phyloP scores from a whole-genome alignment of 2,797 vertebrate species.

The Cynodonichthys magdalenae region DNA sequence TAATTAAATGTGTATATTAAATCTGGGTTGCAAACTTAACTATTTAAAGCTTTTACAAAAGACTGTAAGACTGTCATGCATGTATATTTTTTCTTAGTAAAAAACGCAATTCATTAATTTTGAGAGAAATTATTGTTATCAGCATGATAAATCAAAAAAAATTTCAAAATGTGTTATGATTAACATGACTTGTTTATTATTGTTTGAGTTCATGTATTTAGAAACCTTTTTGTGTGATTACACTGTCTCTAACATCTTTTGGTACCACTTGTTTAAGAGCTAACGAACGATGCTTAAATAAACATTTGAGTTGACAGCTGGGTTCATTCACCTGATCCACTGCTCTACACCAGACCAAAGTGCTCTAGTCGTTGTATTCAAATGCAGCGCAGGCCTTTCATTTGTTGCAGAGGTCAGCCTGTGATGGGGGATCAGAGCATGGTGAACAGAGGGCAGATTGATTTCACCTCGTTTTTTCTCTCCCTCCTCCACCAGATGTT shows the following conservation, averaged over 20 bases:
- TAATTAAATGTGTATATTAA: no score
- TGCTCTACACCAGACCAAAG: conserved; percentile 14
- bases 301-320: background rate
- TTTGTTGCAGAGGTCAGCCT: conserved; percentile 54
- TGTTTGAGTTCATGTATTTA: background rate
- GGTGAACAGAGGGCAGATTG: conserved; percentile 67
- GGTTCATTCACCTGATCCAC: conserved; percentile 27
- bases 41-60: no score
- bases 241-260: background rate
- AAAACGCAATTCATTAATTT: no score
- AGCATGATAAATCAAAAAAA: no score
- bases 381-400: conserved; percentile 54
- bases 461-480: conserved; percentile 65
- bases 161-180: no score
- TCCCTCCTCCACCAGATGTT: conserved; percentile 53
- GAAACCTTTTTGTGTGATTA: background rate
- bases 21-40: no score
- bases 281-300: conserved; percentile 11
- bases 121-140: no score
- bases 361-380: conserved; percentile 53
- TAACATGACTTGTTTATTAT: background rate
- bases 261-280: background rate
- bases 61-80: no score
- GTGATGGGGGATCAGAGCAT: conserved; percentile 69
- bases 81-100: no score